Evolutionary conservation across 1,140 invertebrate genomes (phyloP), one percentile per base, ranked within the genome.

Genomic region (Mizuhopecten yessoensis): DNA sequence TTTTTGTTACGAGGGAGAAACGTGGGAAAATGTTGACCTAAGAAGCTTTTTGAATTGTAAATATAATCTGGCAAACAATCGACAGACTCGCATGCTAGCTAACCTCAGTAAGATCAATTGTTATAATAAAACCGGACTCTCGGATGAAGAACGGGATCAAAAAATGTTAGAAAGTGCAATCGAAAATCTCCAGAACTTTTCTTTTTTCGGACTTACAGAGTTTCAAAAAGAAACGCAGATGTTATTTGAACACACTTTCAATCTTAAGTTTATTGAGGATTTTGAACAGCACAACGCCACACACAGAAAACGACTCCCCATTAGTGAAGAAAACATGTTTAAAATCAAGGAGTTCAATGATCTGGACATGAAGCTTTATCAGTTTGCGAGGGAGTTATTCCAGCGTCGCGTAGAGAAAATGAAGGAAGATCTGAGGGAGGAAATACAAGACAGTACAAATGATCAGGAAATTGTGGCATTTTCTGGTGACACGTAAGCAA

Each of bases 171-270:
- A 98, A 42, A 99, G 98, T 96, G 99, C 99, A 45, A 99, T 99
- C 97, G 97, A 98, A 92, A 99, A 99, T 97, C 97, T 99, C 39
- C 98, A 98, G 91, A 98, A 98, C 87, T 99, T 99, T 98, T 98
- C 99, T 39, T 99, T 99, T 96, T 99, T 99, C 97, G 99, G 99
- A 90, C 97, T 99, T 88, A 99, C 99, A 33, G 99, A 99, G 97
- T 98, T 98, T 96, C 99, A 99, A 97, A 95, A 98, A 97, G 98
- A 98, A 92, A 98, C 98, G 36, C 99, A 99, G 96, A 99, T 99
- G 95, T 98, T 99, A 57, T 99, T 99, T 96, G 99, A 99, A 96
- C 98, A 99, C 96, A 99, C 98, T n/a, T 99, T 99, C 96, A 98
- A 98, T 96, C 97, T 99, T 94, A 97, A 98, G 86, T 96, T 96